Evolutionary conservation across 2,888 invertebrate species (phyloP).

Genomic region (Allacma fusca): DNA sequence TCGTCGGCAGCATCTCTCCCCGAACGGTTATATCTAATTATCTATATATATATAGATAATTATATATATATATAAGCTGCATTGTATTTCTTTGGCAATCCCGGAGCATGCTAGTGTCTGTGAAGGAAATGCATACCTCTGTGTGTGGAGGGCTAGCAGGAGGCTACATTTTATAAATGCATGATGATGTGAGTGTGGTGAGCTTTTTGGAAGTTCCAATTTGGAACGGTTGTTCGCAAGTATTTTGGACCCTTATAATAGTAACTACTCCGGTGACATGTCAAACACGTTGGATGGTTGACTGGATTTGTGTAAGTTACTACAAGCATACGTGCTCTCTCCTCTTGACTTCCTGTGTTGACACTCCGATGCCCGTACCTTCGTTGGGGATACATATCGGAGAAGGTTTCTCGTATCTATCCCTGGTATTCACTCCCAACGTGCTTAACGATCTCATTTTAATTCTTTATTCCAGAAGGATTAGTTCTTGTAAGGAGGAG

Average conservation of each 20-base stretch:
- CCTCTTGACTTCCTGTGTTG: slow-evolving; percentile 27
- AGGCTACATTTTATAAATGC: no score
- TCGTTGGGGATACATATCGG: neutral
- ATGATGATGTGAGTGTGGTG: neutral
- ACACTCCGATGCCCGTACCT: neutral
- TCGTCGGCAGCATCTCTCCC: no score
- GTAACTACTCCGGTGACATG: slow-evolving; percentile 28
- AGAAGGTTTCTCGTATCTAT: neutral
- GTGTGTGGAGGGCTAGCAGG: no score
- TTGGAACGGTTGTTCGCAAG: neutral
- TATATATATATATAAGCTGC: no score
- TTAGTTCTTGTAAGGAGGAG: neutral
- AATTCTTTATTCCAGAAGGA: slow-evolving; percentile 24
- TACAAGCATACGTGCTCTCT: slow-evolving; percentile 46
- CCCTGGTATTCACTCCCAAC: slow-evolving; percentile 7
- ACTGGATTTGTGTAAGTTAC: slow-evolving; percentile 38
- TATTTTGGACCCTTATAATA: slow-evolving; percentile 1
- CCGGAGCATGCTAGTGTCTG: no score
- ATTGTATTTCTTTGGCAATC: no score
- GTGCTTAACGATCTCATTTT: slow-evolving; percentile 33
- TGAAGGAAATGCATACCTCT: no score
- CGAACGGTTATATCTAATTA: no score
- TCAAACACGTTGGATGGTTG: slow-evolving; percentile 36
- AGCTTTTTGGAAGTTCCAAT: neutral
- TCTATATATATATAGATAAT: no score